A percentile compares a stretch with the other conserved stretches of the same genome.
phyloP scores from a whole-genome alignment of 2,888 invertebrate genomes.

The Pheosia tremula region DNA sequence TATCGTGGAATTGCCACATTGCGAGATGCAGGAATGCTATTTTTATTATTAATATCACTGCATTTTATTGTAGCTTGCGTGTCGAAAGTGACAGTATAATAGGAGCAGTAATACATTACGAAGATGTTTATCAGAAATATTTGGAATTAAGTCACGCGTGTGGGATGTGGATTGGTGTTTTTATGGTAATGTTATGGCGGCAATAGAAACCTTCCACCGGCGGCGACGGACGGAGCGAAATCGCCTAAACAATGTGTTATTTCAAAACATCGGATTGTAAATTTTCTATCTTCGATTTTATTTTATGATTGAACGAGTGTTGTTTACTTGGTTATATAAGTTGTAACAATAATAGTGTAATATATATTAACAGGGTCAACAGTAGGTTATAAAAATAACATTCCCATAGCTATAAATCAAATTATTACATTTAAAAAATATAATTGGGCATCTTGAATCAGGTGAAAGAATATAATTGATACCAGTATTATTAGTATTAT shows the following conservation, averaged over 20 bases:
- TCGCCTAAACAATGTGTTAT: conserved; percentile 59
- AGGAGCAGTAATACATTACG: conserved; percentile 52
- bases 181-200: conserved; percentile 71
- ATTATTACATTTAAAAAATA: too few relatives aligned
- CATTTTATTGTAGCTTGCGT: conserved; percentile 46
- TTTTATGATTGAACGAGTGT: conserved; percentile 28
- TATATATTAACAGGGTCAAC: too few relatives aligned
- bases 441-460: conserved; percentile 18
- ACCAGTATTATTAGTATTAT: too few relatives aligned
- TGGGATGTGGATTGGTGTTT: conserved; percentile 61
- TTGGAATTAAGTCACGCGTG: conserved; percentile 69
- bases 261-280: conserved; percentile 55
- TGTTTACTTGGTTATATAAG: conserved; percentile 20
- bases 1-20: conserved; percentile 52
- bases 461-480: conserved; percentile 20
- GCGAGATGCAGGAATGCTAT: conserved; percentile 54
- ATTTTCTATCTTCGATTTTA: conserved; percentile 45
- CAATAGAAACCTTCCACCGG: conserved; percentile 51
- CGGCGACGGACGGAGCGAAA: conserved; percentile 42
- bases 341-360: too few relatives aligned
- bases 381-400: too few relatives aligned
- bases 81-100: conserved; percentile 54
- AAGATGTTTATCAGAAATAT: conserved; percentile 65
- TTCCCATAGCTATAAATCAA: too few relatives aligned
- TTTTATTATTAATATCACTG: conserved; percentile 54